Base-by-base conservation (phyloP, 2,113 vertebrate species). In the Macroglossus sobrinus region DNA sequence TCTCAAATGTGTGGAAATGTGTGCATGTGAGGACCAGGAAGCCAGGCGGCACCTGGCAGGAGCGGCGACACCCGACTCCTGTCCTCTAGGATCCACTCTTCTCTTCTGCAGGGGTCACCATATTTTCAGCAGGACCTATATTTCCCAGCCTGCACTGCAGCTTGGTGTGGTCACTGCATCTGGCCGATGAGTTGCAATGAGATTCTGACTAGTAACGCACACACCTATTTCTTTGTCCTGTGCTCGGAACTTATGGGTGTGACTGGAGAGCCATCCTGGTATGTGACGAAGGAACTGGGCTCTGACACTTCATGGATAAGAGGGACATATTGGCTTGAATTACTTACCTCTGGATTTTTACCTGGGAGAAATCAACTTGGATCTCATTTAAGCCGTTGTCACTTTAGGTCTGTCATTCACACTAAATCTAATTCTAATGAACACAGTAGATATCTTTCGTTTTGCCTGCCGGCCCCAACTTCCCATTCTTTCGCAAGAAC, bases 381-480 rank as follows among this genome's bases (percentile, higher is more conserved):
- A 89, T 69, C 22, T 72, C 38, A 1, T 75, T 53, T 63, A 50
- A 75, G 35, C 50, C 4, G 4, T 12, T 78, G 82, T 91, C 26
- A 5, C 50, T 75, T 30, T 35, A n/a, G n/a, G 76, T 66, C 85
- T 80, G 47, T 63, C 50, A 81, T 24, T 80, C 0, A 7, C 59
- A 24, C 16, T 45, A 47, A 93, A 71, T 18, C 43, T n/a, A 33
- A 30, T 50, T 76, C 40, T 28, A 5, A 24, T 5, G n/a, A 85
- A 47, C 22, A 47, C 6, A 38, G 10, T 5, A 33, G 3, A 0
- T 53, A 16, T 14, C 71, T 80, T 66, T 24, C 5, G 4, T 66
- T 88, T 89, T 69, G 59, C 28, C 75, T 68, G 66, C 43, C 22
- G 40, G 82, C 89, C 94, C 9, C 96, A 91, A 45, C 94, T 95